These are phyloP conservation scores for Archaeoteleia sp. DNA, from an alignment of 2,888 invertebrate species.

Conservation along the genomic window DNA sequence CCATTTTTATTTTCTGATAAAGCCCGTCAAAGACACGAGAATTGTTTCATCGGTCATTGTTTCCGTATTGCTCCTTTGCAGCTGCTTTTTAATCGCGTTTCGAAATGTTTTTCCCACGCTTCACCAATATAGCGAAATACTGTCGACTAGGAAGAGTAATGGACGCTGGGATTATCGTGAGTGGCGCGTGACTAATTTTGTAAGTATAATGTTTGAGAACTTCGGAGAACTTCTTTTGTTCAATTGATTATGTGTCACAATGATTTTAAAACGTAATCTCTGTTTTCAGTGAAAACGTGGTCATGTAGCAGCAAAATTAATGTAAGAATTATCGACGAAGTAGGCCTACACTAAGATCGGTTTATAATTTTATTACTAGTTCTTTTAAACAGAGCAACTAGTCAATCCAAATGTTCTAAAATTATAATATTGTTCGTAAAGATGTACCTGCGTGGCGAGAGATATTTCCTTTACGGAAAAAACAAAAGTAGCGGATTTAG, in stretches of 20 bases:
- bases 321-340: too few relatives aligned
- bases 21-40: conserved; percentile 34
- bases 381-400: too few relatives aligned
- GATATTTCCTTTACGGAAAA: too few relatives aligned
- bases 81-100: conserved; percentile 50
- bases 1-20: conserved; percentile 38
- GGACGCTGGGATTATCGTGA: conserved; percentile 41
- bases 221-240: conserved; percentile 36
- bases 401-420: too few relatives aligned
- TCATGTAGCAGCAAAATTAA: conserved; percentile 8
- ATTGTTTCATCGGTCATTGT: conserved; percentile 51
- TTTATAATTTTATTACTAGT: too few relatives aligned
- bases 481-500: too few relatives aligned
- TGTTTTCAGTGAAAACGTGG: conserved; percentile 16
- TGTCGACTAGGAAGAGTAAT: conserved; percentile 49
- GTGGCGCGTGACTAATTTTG: conserved; percentile 49
- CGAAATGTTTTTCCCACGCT: conserved; percentile 46
- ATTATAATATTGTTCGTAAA: too few relatives aligned
- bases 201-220: conserved; percentile 38
- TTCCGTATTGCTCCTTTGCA: conserved; percentile 40
- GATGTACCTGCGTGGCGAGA: too few relatives aligned
- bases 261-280: conserved; percentile 36
- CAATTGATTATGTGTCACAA: conserved; percentile 37
- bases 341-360: too few relatives aligned
- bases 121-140: conserved; percentile 23